Evolutionary conservation across 2,797 vertebrate species (phyloP).

Genomic region (Sparus aurata): DNA sequence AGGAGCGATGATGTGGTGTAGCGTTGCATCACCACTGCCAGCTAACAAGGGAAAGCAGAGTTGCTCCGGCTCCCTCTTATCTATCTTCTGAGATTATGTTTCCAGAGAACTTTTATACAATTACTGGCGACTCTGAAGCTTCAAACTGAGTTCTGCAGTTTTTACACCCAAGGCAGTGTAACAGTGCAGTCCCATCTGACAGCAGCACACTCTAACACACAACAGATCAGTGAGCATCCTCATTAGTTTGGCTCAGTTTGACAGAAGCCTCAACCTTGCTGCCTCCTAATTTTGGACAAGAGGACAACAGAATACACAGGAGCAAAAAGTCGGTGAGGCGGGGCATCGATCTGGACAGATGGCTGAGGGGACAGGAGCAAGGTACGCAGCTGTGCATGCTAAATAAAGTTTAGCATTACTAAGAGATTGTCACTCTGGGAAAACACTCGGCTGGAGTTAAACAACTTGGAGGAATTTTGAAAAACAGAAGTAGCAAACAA

Average conservation of each 20-base stretch:
- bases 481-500: conserved; percentile 8
- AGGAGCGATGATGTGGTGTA: conserved; percentile 39
- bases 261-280: conserved; percentile 71
- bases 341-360: conserved; percentile 67
- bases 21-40: conserved; percentile 54
- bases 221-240: conserved; percentile 59
- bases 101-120: conserved; percentile 63
- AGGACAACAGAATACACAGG: conserved; percentile 49
- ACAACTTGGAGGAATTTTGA: background rate
- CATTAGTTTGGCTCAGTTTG: conserved; percentile 72
- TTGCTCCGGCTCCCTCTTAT: conserved; percentile 49
- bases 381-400: conserved; percentile 65
- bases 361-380: conserved; percentile 64
- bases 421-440: conserved; percentile 49
- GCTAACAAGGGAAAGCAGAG: conserved; percentile 47
- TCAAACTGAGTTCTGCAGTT: conserved; percentile 66
- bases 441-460: conserved; percentile 7
- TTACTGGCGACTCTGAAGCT: conserved; percentile 58
- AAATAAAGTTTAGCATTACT: conserved; percentile 55
- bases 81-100: conserved; percentile 64
- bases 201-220: conserved; percentile 45
- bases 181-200: conserved; percentile 52
- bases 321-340: conserved; percentile 40
- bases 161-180: conserved; percentile 58
- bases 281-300: conserved; percentile 72